Base-by-base conservation (phyloP, 2,888 invertebrate species). In the Melolontha melolontha region DNA sequence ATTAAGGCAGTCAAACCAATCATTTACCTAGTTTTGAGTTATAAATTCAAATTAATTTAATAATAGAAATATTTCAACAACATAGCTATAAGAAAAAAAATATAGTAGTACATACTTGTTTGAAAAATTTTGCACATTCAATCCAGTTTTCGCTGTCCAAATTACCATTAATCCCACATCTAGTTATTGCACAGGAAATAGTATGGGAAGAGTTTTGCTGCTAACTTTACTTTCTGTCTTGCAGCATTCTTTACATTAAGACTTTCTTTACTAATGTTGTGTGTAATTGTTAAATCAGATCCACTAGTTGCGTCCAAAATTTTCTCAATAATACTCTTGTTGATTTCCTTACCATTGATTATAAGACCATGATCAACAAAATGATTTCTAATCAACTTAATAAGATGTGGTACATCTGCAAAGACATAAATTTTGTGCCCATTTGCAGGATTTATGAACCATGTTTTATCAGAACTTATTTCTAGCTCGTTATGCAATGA, bases 161-260 rank as follows among this genome's bases (percentile, higher is more conserved):
- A 5, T 54, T 4, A 12, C 12, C 54, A 34, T 54, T 29, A 8
- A 34, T 54, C 34, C 54, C 54, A 34, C 34, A 34, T 34, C 54
- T 27, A 6, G 54, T n/a, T 8, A 16, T 34, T 2, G 54, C 54
- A 2, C 29, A 14, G 2, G 34, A 54, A 54, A 54, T 16, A 14
- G 54, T 54, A 39, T 29, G 54, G 10, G 54, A 54, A 40, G 34
- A 54, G 40, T 40, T 52, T 52, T 22, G 52, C 8, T 11, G 52
- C 52, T 1, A 17, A 8, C 2, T 52, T 52, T 2, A 52, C 22
- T 54, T 54, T 54, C 54, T 34, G 54, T 40, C 39, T 54, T 34
- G n/a, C 54, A n/a, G 54, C 54, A 34, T 54, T 29, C n/a, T 54
- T 54, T 34, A 54, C 54, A 54, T 54, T 54, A 5, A 54, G 34